Percentiles rank a stretch among this genome's conserved stretches.
Conservation (phyloP, 2,797 vertebrate genomes). For the Melanogrammus aeglefinus region DNA sequence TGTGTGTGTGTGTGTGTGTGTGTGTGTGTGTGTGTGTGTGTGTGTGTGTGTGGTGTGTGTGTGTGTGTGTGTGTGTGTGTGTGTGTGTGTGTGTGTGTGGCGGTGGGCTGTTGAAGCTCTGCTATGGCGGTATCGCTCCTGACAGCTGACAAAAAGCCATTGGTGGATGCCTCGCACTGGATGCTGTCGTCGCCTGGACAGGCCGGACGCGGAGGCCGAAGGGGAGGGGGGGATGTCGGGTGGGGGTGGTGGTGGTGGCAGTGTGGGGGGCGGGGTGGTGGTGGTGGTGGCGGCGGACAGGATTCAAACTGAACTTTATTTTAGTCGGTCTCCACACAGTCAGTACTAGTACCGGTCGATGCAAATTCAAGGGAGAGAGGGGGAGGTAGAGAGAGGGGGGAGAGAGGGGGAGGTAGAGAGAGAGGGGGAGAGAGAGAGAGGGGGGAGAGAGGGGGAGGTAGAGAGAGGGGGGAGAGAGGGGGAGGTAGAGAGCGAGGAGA, state of each 20-base stretch:
- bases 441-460: too few species aligned
- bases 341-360: neutral
- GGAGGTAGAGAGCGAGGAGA: too few species aligned
- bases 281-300: neutral
- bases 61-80: neutral
- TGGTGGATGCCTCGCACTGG: neutral
- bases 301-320: conserved; percentile 3
- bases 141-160: conserved; percentile 1
- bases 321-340: neutral
- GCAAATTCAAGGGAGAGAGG: neutral
- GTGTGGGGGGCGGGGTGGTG: too few species aligned
- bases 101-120: neutral
- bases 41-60: neutral
- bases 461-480: too few species aligned
- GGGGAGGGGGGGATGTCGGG: too few species aligned
- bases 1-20: neutral
- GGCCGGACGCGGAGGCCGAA: neutral
- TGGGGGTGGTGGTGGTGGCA: too few species aligned
- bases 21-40: too few species aligned
- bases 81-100: neutral
- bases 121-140: neutral
- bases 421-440: neutral
- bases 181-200: neutral
- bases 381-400: too few species aligned
- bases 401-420: neutral